phyloP scores from a whole-genome alignment of 2,888 invertebrate species.

The Luperina nickerlii region DNA sequence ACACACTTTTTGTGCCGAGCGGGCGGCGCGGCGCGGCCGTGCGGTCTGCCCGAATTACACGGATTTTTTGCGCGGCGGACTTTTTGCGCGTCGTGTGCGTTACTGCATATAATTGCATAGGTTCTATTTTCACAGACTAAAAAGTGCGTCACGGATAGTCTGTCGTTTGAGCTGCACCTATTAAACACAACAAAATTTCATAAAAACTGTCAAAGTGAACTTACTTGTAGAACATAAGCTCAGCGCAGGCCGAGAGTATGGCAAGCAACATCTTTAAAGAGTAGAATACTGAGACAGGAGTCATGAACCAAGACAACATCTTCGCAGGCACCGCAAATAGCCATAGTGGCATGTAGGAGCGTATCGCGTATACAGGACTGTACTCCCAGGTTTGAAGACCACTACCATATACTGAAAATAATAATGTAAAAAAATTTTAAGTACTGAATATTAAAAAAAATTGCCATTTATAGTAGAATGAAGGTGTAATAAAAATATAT shows the following conservation, averaged over 20 bases:
- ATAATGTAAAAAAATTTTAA: not conserved
- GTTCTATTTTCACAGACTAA: no score
- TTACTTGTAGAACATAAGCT: constrained; percentile 98
- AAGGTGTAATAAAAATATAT: not conserved
- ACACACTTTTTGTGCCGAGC: no score
- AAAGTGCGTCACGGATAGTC: no score
- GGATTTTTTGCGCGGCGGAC: no score
- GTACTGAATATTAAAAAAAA: not conserved
- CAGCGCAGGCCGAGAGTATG: constrained; percentile 94
- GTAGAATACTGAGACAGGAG: constrained; percentile 97
- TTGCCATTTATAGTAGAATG: not conserved
- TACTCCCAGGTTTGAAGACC: constrained; percentile 99
- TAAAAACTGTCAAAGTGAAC: constrained; percentile 71
- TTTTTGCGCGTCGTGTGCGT: no score
- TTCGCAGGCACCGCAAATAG: constrained; percentile 97
- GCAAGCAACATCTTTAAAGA: constrained; percentile 95
- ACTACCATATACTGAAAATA: constrained; percentile 93
- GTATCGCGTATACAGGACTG: constrained; percentile 97
- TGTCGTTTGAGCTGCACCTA: no score
- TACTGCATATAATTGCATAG: no score
- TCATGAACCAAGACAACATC: constrained; percentile 94
- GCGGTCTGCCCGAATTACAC: no score
- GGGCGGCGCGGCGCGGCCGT: no score
- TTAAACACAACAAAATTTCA: not conserved
- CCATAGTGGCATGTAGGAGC: constrained; percentile 98